phyloP scores from a whole-genome alignment of 2,113 vertebrate genomes.

The Cryptomyrus ogoouensis region DNA sequence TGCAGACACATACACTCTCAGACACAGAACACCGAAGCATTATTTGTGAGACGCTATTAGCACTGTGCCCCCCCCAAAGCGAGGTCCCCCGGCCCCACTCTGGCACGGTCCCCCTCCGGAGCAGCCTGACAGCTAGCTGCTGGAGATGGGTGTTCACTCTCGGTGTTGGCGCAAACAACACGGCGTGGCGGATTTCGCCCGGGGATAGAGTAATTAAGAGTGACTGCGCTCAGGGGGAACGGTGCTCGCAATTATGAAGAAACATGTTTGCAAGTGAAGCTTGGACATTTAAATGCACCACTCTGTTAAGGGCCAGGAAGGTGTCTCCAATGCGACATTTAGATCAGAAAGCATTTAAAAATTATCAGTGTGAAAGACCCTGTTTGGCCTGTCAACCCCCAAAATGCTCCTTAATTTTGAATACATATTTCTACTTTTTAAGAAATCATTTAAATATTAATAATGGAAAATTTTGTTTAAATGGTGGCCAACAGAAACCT shows the following conservation, averaged over 20 bases:
- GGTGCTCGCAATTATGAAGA: not conserved
- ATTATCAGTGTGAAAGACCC: not conserved
- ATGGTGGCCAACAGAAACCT: not conserved
- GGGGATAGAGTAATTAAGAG: constrained; percentile 13
- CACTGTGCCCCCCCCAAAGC: constrained; percentile 20
- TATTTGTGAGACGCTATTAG: constrained; percentile 25
- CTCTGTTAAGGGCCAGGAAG: not conserved
- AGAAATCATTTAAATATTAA: not conserved
- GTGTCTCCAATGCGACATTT: not conserved
- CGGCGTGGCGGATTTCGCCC: not conserved
- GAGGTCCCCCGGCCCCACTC: not conserved
- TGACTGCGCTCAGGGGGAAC: not conserved
- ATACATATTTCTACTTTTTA: not conserved
- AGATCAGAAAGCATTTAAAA: not conserved
- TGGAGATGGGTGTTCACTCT: not conserved
- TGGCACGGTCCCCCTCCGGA: not conserved
- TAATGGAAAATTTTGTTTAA: not conserved
- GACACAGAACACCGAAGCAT: constrained; percentile 8
- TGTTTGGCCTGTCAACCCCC: not conserved
- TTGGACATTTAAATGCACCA: not conserved
- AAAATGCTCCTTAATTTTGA: not conserved
- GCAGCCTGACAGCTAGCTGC: not conserved
- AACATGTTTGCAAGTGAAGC: not conserved
- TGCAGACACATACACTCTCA: not conserved
- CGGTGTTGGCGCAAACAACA: not conserved